Conservation (phyloP, 2,113 vertebrate species). For the Zosterops borbonicus region DNA sequence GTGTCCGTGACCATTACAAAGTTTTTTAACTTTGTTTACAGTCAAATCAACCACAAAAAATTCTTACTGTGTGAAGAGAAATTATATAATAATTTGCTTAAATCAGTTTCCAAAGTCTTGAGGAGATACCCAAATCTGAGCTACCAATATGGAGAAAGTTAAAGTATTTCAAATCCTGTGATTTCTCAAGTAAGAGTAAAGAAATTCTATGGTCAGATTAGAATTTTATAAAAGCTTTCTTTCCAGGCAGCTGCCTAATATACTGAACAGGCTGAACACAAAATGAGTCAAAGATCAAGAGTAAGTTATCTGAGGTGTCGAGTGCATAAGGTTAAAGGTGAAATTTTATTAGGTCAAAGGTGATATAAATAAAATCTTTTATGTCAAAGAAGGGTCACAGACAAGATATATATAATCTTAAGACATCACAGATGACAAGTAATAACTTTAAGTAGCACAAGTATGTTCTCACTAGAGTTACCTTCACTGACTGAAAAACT, state of each 20-base stretch:
- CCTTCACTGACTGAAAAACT: constrained; percentile 64
- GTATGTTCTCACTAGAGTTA: constrained; percentile 56
- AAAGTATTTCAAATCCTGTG: background rate
- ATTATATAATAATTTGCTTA: background rate
- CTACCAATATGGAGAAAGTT: background rate
- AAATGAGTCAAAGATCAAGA: constrained; percentile 77
- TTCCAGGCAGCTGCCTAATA: constrained; percentile 41
- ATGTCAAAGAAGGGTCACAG: constrained; percentile 72
- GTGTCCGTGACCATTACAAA: background rate
- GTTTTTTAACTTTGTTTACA: background rate
- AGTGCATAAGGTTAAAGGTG: constrained; percentile 76
- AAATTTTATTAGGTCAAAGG: constrained; percentile 81
- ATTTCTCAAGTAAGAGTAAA: constrained; percentile 13
- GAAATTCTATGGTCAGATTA: background rate
- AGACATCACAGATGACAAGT: constrained; percentile 82
- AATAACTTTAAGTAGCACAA: constrained; percentile 82
- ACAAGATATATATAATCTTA: constrained; percentile 69
- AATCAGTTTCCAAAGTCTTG: background rate
- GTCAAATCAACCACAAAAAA: background rate
- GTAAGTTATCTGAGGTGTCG: constrained; percentile 75
- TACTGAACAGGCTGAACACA: constrained; percentile 68
- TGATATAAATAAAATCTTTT: constrained; percentile 80
- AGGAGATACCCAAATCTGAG: background rate
- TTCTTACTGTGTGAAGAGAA: background rate
- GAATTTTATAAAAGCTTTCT: constrained; percentile 35